These are phyloP conservation scores for Chunga burmeisteri DNA, from an alignment of 2,113 vertebrate genomes.

Conservation along the genomic window DNA sequence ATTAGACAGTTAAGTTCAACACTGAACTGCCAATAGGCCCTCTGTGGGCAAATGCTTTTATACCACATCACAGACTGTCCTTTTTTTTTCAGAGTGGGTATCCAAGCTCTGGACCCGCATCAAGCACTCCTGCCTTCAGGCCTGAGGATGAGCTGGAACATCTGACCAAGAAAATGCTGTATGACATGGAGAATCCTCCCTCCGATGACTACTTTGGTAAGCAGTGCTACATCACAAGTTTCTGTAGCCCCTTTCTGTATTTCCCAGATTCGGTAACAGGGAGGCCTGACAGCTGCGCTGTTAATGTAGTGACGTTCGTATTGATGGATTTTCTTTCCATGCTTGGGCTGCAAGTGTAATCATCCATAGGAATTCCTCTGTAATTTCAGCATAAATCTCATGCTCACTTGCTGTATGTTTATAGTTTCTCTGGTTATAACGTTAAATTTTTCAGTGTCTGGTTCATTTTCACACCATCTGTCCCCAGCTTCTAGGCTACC, in stretches of 20 bases:
- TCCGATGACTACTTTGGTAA: constrained; percentile 96
- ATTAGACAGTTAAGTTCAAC: not conserved
- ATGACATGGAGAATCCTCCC: constrained; percentile 96
- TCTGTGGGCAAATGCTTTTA: not conserved
- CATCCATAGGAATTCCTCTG: constrained; percentile 45
- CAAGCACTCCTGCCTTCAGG: constrained; percentile 71
- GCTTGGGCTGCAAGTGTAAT: constrained; percentile 43
- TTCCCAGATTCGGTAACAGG: not conserved
- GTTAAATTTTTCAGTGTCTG: constrained; percentile 25
- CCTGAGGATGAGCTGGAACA: constrained; percentile 96
- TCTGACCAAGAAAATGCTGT: constrained; percentile 98
- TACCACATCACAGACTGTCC: not conserved
- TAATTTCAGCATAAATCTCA: constrained; percentile 57
- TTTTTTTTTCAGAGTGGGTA: constrained; percentile 65
- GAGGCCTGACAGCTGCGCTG: not conserved
- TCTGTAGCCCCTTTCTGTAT: not conserved
- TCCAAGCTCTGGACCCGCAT: constrained; percentile 50
- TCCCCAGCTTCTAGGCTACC: not conserved
- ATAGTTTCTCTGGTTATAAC: not conserved
- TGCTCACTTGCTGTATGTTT: constrained; percentile 15
- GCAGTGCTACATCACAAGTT: not conserved
- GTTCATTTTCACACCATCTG: constrained; percentile 5
- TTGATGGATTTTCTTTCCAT: constrained; percentile 26
- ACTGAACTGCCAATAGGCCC: not conserved
- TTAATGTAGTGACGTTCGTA: not conserved